A percentile compares a stretch with the other conserved stretches of the same genome.
These are phyloP conservation scores for Agrochola lychnidis DNA, from an alignment of 2,888 invertebrate genomes.

Conservation along the genomic window DNA sequence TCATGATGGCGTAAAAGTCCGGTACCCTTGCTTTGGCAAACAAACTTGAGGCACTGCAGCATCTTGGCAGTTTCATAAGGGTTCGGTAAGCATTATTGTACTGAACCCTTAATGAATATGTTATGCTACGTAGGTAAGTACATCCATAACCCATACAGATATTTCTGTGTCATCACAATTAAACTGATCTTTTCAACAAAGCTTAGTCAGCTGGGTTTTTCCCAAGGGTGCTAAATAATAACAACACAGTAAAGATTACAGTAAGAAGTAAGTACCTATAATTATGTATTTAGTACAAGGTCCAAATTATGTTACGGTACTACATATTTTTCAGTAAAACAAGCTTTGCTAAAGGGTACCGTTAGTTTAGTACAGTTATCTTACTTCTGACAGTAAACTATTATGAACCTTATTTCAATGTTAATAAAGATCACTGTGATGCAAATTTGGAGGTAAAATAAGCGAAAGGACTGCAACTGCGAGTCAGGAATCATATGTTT, in stretches of 20 bases:
- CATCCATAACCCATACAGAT: too few species aligned
- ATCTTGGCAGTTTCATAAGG: too few species aligned
- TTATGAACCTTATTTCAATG: not conserved
- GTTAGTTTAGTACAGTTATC: not conserved
- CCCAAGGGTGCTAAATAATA: not conserved
- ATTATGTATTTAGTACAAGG: constrained; percentile 9
- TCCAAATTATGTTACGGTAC: not conserved
- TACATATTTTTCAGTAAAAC: not conserved
- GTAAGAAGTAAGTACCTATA: not conserved
- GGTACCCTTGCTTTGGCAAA: too few species aligned
- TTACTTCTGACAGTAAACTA: not conserved
- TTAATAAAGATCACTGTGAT: not conserved
- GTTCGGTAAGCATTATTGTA: too few species aligned
- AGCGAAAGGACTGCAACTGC: not conserved
- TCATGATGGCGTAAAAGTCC: too few species aligned
- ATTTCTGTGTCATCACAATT: constrained; percentile 1
- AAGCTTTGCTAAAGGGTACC: not conserved
- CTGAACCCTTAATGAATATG: too few species aligned
- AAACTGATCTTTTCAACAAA: not conserved
- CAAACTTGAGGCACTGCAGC: too few species aligned
- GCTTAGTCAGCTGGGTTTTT: constrained; percentile 6
- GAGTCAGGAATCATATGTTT: not conserved
- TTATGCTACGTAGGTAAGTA: not conserved
- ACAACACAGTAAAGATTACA: not conserved
- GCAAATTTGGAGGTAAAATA: not conserved